Evolutionary conservation across 1,140 invertebrate species (phyloP).

Genomic region (Anastatus disparis): DNA sequence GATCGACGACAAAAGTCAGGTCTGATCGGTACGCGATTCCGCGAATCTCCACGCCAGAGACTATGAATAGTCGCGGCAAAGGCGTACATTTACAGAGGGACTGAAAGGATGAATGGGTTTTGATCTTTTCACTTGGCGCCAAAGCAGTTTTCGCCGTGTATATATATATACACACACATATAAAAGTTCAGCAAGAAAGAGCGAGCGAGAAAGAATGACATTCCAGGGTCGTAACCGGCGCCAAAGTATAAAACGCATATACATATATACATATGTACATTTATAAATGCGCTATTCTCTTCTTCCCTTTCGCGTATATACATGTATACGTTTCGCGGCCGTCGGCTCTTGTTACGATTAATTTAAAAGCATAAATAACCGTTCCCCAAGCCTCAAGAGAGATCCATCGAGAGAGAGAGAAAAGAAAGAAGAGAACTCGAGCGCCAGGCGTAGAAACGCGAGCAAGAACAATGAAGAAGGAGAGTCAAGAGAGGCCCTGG

Average conservation of each 20-base stretch:
- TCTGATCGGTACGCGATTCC: not conserved
- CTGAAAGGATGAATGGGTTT: constrained; percentile 13
- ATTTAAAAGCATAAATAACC: constrained; percentile 50
- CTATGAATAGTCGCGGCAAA: too few relatives aligned
- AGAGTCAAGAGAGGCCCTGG: not conserved
- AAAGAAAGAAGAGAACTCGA: not conserved
- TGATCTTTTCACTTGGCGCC: constrained; percentile 21
- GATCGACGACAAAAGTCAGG: not conserved
- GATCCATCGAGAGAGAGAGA: constrained; percentile 41
- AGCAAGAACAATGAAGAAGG: too few relatives aligned
- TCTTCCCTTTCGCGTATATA: constrained; percentile 6
- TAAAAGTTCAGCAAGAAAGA: not conserved
- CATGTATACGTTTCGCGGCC: too few relatives aligned
- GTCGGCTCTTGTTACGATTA: constrained; percentile 43
- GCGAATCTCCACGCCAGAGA: not conserved
- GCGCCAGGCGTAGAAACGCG: too few relatives aligned
- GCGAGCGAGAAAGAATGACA: constrained; percentile 17
- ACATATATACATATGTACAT: too few relatives aligned
- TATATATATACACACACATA: too few relatives aligned
- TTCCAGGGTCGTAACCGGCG: constrained; percentile 16
- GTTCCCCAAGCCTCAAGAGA: constrained; percentile 27
- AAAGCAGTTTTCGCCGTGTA: constrained; percentile 16
- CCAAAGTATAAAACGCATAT: not conserved
- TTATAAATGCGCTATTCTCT: not conserved
- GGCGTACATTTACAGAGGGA: too few relatives aligned